These are phyloP conservation scores for Eidolon helvum DNA, from an alignment of 2,113 vertebrate genomes.

Conservation along the genomic window DNA sequence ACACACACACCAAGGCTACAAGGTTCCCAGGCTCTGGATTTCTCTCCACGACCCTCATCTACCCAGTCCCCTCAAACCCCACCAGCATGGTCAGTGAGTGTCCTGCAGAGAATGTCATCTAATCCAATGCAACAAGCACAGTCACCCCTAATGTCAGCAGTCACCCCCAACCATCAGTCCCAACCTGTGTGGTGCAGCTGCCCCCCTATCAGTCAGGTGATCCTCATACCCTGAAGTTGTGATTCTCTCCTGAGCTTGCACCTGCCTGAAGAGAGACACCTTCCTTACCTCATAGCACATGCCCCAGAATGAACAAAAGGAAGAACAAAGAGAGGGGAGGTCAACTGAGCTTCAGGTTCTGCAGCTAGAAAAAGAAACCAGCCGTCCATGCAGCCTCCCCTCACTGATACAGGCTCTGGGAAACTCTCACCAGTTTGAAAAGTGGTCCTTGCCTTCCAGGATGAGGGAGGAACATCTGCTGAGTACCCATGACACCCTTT, in stretches of 20 bases:
- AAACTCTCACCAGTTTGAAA: not conserved
- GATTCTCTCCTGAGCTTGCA: not conserved
- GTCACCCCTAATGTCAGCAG: not conserved
- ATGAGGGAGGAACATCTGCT: not conserved
- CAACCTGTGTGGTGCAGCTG: rapidly evolving
- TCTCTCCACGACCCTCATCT: not conserved
- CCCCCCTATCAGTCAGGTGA: not conserved
- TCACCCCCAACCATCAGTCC: not conserved
- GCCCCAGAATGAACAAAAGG: not conserved
- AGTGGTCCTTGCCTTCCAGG: not conserved
- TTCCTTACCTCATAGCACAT: not conserved
- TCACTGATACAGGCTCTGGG: not conserved
- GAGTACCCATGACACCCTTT: rapidly evolving
- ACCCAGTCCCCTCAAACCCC: too few relatives aligned
- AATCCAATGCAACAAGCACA: not conserved
- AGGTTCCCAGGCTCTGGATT: not conserved
- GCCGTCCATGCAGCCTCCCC: not conserved
- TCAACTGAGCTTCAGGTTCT: not conserved
- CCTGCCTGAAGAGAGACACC: not conserved
- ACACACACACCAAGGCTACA: not conserved
- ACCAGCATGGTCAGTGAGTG: rapidly evolving
- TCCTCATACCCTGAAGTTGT: not conserved
- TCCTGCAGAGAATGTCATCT: not conserved
- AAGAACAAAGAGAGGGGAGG: not conserved
- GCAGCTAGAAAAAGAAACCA: not conserved